These are phyloP conservation scores for Epistrophella euchroma DNA, from an alignment of 2,888 invertebrate genomes.

Conservation along the genomic window DNA sequence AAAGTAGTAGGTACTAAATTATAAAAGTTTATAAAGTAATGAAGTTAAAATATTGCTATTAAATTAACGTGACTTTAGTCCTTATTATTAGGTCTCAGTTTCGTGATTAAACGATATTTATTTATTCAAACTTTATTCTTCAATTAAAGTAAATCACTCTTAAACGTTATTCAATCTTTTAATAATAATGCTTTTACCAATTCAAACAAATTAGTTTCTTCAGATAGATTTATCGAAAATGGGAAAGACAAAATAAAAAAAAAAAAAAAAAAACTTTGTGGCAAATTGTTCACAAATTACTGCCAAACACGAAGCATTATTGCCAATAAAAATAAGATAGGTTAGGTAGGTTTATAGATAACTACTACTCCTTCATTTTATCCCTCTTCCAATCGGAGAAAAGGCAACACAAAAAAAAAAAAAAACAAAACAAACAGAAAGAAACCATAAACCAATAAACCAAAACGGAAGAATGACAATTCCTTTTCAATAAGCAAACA, in stretches of 20 bases:
- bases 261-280: slow-evolving; percentile 22
- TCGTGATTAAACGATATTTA: background rate
- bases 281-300: slow-evolving; percentile 66
- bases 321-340: slow-evolving; percentile 21
- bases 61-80: background rate
- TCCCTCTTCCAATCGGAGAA: slow-evolving; percentile 5
- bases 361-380: background rate
- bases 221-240: slow-evolving; percentile 4
- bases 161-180: slow-evolving; percentile 11
- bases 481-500: slow-evolving; percentile 74
- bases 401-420: slow-evolving; percentile 1
- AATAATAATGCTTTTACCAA: slow-evolving; percentile 12
- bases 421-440: slow-evolving; percentile 27
- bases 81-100: background rate
- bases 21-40: background rate
- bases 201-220: slow-evolving; percentile 24
- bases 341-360: background rate
- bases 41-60: background rate
- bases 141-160: slow-evolving; percentile 35
- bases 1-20: background rate
- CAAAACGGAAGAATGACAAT: slow-evolving; percentile 74
- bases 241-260: background rate
- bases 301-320: slow-evolving; percentile 54
- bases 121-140: slow-evolving; percentile 6
- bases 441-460: slow-evolving; percentile 72